Percentiles rank a stretch among this genome's conserved stretches.
These are phyloP conservation scores for Novumbra hubbsi DNA, from an alignment of 2,797 vertebrate species.

Conservation along the genomic window DNA sequence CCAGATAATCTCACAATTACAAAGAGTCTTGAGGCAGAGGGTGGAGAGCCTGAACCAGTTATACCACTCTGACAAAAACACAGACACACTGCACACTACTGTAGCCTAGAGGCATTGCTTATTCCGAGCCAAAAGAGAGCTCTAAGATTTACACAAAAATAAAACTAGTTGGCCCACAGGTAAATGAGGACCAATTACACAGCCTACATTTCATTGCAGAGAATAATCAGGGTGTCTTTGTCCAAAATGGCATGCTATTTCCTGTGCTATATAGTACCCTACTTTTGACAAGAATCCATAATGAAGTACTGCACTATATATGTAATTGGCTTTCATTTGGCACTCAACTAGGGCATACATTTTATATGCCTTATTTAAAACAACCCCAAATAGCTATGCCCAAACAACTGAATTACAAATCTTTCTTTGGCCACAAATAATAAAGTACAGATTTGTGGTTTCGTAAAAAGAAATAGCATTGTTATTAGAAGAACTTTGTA, in stretches of 20 bases:
- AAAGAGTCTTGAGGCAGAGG: slow-evolving; percentile 64
- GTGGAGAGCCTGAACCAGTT: slow-evolving; percentile 65
- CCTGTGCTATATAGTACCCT: not conserved
- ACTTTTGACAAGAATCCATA: not conserved
- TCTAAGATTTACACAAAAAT: slow-evolving; percentile 69
- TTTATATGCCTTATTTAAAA: slow-evolving; percentile 66
- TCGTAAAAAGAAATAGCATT: not conserved
- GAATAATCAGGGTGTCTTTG: slow-evolving; percentile 55
- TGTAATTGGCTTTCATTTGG: not conserved
- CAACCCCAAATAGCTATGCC: slow-evolving; percentile 41
- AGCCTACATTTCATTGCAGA: slow-evolving; percentile 69
- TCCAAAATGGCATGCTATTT: not conserved
- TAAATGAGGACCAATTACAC: slow-evolving; percentile 67
- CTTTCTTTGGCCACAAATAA: not conserved
- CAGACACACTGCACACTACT: not conserved
- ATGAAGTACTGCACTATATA: no score
- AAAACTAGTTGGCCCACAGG: slow-evolving; percentile 65
- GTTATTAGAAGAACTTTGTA: not conserved
- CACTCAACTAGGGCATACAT: slow-evolving; percentile 48
- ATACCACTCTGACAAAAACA: slow-evolving; percentile 35
- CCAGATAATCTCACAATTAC: slow-evolving; percentile 72
- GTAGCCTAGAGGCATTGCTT: not conserved
- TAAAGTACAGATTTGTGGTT: not conserved
- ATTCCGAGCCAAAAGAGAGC: slow-evolving; percentile 14
- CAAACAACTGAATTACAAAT: slow-evolving; percentile 15